phyloP scores from a whole-genome alignment of 2,113 vertebrate species.

The Onychostoma macrolepis region DNA sequence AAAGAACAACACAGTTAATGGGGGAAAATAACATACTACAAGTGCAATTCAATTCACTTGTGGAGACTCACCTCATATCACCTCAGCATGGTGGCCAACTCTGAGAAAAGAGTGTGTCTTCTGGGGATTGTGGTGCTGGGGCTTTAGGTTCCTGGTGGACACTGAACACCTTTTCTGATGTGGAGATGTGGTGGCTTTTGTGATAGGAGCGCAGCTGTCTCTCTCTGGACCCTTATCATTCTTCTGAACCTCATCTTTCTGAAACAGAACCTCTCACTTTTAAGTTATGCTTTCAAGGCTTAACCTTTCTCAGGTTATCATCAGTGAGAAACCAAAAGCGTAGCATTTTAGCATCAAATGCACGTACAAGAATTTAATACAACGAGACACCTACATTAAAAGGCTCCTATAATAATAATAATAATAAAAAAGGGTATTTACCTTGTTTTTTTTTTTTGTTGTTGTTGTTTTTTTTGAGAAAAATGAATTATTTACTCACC shows the following conservation, averaged over 20 bases:
- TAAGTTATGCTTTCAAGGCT: background rate
- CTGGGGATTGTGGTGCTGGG: background rate
- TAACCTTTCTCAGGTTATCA: background rate
- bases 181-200: constrained; percentile 21
- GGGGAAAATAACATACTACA: background rate
- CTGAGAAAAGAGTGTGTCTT: background rate
- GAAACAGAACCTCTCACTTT: constrained; percentile 10
- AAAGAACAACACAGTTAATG: background rate
- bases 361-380: background rate
- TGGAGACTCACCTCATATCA: background rate
- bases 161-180: constrained; percentile 30
- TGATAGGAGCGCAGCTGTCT: background rate
- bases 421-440: background rate
- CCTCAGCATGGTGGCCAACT: background rate
- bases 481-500: background rate
- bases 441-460: background rate
- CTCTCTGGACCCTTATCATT: constrained; percentile 11
- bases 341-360: background rate
- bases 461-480: background rate
- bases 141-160: constrained; percentile 17
- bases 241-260: constrained; percentile 16
- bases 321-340: background rate
- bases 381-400: background rate
- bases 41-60: background rate
- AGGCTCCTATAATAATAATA: background rate